phyloP scores from a whole-genome alignment of 2,797 vertebrate species.

The Sciurus vulgaris region DNA sequence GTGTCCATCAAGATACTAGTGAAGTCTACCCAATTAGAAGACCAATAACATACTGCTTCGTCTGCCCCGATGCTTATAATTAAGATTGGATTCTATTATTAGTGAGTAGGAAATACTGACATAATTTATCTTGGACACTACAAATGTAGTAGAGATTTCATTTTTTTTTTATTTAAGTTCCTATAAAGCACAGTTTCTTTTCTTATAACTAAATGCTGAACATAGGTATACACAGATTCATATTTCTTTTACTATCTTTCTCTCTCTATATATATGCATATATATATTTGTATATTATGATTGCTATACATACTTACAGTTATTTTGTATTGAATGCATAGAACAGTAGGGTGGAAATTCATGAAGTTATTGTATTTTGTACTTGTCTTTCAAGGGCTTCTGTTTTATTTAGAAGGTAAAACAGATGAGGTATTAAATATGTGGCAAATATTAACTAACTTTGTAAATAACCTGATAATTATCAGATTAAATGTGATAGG shows the following conservation, averaged over 20 bases:
- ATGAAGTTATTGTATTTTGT: background rate
- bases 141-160: background rate
- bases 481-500: background rate
- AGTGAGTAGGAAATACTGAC: background rate
- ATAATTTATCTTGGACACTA: background rate
- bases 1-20: background rate
- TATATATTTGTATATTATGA: background rate
- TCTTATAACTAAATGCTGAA: background rate
- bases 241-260: background rate
- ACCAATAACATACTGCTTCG: background rate
- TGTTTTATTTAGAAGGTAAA: background rate
- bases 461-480: background rate
- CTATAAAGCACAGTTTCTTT: background rate
- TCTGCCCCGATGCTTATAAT: background rate
- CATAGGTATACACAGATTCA: background rate
- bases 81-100: background rate
- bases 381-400: background rate
- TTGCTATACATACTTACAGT: background rate
- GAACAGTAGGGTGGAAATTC: background rate
- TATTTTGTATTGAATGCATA: background rate
- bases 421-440: background rate
- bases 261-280: background rate
- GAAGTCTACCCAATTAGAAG: fast-evolving
- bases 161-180: background rate
- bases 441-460: background rate